Evolutionary conservation across 2,113 vertebrate species (phyloP), one percentile per base, ranked within the genome.

Genomic region (Nettapus auritus): DNA sequence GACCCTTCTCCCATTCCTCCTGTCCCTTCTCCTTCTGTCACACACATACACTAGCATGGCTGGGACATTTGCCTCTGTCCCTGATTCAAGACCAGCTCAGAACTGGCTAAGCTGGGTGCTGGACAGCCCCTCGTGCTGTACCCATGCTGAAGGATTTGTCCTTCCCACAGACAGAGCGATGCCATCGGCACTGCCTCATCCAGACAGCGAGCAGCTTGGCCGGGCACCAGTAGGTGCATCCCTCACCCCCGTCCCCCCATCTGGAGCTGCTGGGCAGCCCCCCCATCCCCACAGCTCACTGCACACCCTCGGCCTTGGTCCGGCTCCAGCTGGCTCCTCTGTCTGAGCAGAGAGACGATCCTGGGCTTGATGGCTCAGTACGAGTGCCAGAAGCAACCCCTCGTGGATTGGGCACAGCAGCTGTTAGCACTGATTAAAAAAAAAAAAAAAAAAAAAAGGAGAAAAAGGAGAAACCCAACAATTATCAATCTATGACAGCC

Each of bases 361-460:
- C 59, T 10, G 64, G 71, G 82, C 73, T 86, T 66, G 89, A 21
- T 8, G 1, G 74, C 60, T 83, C 75, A 4, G 8, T 2, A 8
- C 1, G 0, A 3, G 34, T 57, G 90, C 78, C 95, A 88, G 86
- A 88, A 94, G 83, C 86, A 48, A 78, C 82, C 86, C 85, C 90
- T 17, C 10, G 18, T 23, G 93, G 70, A 3, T 15, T 11, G 63
- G 88, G 81, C 88, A 74, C 82, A 53, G 88, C 94, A 96, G 92
- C 92, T 97, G 93, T 55, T 62, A 83, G 60, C 67, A 20, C 78
- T 92, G 93, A 93, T 96, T 96, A 92, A 93, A 95, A 90, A 38
- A 13, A 1, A 93, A 93, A 95, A 38, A 38, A 38, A 40, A 40
- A 40, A 40, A 40, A 13, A 40, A 40, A 40, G n/a, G n/a, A 40